Evolutionary conservation across 2,888 invertebrate species (phyloP).

Genomic region (Mesoligia furuncula): DNA sequence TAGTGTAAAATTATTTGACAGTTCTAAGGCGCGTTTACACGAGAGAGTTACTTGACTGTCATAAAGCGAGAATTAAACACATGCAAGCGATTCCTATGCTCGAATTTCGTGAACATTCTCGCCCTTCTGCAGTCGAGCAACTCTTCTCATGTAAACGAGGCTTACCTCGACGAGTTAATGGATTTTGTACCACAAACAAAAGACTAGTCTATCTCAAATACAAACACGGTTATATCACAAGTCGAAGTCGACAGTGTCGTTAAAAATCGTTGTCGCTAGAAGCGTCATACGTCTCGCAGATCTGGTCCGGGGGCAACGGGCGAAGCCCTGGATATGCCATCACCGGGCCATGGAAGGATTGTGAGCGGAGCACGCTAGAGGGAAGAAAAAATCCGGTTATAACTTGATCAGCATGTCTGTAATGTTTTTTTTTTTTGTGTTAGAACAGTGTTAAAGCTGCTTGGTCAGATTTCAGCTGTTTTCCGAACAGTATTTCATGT

Average conservation of each 20-base stretch:
- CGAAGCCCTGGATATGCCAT: constrained; percentile 80
- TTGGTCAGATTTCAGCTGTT: neutral
- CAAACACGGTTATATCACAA: constrained; percentile 60
- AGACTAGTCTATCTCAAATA: constrained; percentile 53
- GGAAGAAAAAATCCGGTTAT: constrained; percentile 8
- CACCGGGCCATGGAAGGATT: constrained; percentile 91
- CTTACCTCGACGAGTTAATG: constrained; percentile 22
- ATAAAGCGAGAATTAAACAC: neutral
- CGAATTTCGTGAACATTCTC: neutral
- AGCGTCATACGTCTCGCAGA: constrained; percentile 85
- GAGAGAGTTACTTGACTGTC: neutral
- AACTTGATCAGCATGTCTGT: neutral
- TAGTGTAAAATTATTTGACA: constrained; percentile 28
- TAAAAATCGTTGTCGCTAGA: constrained; percentile 90
- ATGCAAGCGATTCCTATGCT: neutral
- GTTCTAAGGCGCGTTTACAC: neutral
- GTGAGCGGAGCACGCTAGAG: constrained; percentile 91
- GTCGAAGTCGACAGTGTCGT: constrained; percentile 66
- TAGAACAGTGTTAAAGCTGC: constrained; percentile 30
- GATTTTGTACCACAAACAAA: constrained; percentile 44
- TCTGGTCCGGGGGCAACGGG: constrained; percentile 79
- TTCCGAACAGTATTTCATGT: neutral
- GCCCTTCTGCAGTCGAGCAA: neutral
- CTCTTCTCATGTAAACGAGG: neutral
- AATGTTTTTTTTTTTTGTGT: constrained; percentile 19